Percentiles rank a stretch among this genome's conserved stretches.
Conservation (phyloP, 2,888 invertebrate genomes). For the Germaria angustata region DNA sequence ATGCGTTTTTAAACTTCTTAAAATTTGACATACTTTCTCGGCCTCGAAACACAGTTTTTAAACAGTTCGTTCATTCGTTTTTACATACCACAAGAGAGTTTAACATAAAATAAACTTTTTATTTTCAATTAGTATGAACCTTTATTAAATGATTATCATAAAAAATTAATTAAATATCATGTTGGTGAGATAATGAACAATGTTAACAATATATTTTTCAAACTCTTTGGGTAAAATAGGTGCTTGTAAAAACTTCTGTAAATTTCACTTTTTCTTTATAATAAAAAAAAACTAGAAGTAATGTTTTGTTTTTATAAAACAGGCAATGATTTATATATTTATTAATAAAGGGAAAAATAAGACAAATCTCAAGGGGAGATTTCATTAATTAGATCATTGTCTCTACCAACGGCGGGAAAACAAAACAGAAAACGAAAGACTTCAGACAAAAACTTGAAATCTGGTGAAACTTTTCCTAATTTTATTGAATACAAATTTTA, state of each 20-base stretch:
- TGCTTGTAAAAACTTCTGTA: neutral
- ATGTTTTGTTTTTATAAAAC: neutral
- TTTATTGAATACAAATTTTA: no score
- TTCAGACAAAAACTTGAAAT: neutral
- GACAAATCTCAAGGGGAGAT: neutral
- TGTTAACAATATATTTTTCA: no score
- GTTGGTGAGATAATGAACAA: neutral
- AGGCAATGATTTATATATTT: no score
- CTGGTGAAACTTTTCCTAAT: neutral
- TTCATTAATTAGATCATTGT: conserved; percentile 1
- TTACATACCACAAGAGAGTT: no score
- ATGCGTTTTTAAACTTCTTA: no score
- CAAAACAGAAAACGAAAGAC: conserved; percentile 24
- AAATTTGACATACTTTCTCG: no score
- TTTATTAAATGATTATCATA: neutral
- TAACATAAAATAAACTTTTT: neutral
- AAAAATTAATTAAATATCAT: neutral
- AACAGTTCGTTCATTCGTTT: no score
- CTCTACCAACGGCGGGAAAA: neutral
- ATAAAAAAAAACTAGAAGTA: conserved; percentile 13
- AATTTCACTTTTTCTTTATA: conserved; percentile 44
- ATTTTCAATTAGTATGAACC: neutral
- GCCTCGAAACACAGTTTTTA: no score
- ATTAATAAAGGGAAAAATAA: no score
- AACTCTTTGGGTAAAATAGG: no score